These are phyloP conservation scores for Exocentrus adspersus DNA, from an alignment of 2,888 invertebrate genomes.

Conservation along the genomic window DNA sequence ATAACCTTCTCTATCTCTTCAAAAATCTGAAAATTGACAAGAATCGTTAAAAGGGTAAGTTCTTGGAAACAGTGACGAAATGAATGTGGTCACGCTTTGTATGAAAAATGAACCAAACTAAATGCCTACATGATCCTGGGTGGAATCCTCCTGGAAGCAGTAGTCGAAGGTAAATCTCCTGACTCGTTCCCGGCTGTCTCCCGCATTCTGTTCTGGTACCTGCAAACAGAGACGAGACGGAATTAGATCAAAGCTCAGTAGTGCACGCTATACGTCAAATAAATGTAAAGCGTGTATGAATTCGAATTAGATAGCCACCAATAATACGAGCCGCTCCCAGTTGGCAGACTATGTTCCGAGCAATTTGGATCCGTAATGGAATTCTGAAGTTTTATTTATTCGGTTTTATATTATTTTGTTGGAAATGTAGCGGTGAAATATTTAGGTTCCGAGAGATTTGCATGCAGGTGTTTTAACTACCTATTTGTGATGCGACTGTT, in stretches of 20 bases:
- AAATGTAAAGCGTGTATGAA: conserved; percentile 35
- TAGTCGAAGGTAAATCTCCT: conserved; percentile 73
- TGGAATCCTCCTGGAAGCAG: conserved; percentile 70
- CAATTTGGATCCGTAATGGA: not conserved
- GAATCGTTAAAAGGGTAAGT: not conserved
- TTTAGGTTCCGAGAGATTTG: not conserved
- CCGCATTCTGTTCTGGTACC: conserved; percentile 73
- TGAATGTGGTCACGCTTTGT: not conserved
- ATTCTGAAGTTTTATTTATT: conserved; percentile 1
- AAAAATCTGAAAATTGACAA: conserved; percentile 68
- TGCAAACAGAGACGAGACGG: conserved; percentile 52
- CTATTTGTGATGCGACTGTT: too few species aligned
- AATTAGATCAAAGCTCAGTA: conserved; percentile 50
- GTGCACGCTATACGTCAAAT: conserved; percentile 39
- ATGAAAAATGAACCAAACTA: not conserved
- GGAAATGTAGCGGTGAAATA: not conserved
- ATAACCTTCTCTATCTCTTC: conserved; percentile 73
- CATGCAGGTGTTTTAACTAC: conserved; percentile 2
- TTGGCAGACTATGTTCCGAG: conserved; percentile 2
- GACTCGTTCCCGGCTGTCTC: conserved; percentile 73
- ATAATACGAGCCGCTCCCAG: conserved; percentile 11
- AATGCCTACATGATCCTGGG: conserved; percentile 62
- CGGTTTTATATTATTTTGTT: not conserved
- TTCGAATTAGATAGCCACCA: conserved; percentile 9
- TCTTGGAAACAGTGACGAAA: too few species aligned